A percentile compares a stretch with the other conserved stretches of the same genome.
Conservation (phyloP, 1,140 invertebrate genomes). For the Sinella curviseta region DNA sequence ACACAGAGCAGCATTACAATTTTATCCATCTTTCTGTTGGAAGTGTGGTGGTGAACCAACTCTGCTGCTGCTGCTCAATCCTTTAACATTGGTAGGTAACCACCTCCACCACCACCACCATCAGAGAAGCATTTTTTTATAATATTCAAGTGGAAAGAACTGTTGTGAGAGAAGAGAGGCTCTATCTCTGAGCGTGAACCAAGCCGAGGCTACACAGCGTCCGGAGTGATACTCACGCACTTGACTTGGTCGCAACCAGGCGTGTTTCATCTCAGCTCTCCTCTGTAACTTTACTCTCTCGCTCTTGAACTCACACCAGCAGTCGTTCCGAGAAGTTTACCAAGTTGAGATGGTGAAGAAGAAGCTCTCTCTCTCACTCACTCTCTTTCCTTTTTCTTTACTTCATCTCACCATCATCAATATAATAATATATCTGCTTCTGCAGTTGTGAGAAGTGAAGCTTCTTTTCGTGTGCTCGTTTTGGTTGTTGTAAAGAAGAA, state of each 20-base stretch:
- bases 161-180: neutral
- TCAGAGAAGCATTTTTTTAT: too few species aligned
- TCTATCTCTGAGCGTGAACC: conserved; percentile 14
- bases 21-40: too few species aligned
- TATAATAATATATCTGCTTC: too few species aligned
- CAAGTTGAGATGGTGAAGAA: neutral
- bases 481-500: too few species aligned
- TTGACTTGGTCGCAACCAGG: conserved; percentile 38
- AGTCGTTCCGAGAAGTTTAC: neutral
- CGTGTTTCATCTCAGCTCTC: conserved; percentile 24
- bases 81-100: neutral
- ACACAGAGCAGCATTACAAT: too few species aligned
- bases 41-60: too few species aligned
- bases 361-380: neutral
- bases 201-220: conserved; percentile 19
- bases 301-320: neutral
- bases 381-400: neutral
- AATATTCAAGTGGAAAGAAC: too few species aligned
- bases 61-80: too few species aligned
- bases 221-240: conserved; percentile 44
- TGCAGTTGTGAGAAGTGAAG: too few species aligned
- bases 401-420: too few species aligned
- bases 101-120: too few species aligned
- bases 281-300: neutral
- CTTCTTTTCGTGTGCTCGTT: too few species aligned